Conservation (phyloP, 1,140 invertebrate species). For the Oreohelix idahoensis region DNA sequence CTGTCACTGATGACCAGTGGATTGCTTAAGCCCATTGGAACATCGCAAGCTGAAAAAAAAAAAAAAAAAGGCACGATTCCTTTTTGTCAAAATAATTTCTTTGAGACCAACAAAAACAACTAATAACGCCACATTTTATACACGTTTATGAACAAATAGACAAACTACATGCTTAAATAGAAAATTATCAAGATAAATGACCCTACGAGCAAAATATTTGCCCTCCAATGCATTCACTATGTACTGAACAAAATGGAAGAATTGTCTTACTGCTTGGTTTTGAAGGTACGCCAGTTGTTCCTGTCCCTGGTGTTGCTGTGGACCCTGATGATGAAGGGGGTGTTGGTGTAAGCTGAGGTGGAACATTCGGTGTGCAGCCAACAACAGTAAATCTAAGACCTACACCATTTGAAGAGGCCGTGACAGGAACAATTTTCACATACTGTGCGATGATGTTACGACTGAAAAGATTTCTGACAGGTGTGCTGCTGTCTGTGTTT, state of each 20-base stretch:
- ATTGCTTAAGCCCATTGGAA: constrained; percentile 61
- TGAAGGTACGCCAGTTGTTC: not conserved
- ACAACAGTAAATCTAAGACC: constrained; percentile 56
- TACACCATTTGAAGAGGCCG: constrained; percentile 15
- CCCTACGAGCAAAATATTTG: too few relatives aligned
- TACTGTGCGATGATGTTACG: constrained; percentile 55
- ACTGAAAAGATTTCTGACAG: constrained; percentile 55
- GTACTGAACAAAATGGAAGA: not conserved
- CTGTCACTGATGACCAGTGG: constrained; percentile 46
- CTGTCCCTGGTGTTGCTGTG: not conserved
- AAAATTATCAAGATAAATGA: too few relatives aligned
- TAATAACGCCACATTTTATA: too few relatives aligned
- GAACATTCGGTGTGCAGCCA: constrained; percentile 49
- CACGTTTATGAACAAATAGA: too few relatives aligned
- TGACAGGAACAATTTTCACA: constrained; percentile 50
- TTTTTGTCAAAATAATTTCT: not conserved
- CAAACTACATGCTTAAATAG: too few relatives aligned
- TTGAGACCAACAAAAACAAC: too few relatives aligned
- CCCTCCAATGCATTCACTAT: constrained; percentile 3
- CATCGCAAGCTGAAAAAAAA: constrained; percentile 56
- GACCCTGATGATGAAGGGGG: not conserved
- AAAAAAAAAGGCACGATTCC: too few relatives aligned
- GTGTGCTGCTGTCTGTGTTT: constrained; percentile 52
- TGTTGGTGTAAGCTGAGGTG: not conserved
- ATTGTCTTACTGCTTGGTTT: not conserved